phyloP scores from a whole-genome alignment of 2,797 vertebrate species.

The Pipistrellus pipistrellus region DNA sequence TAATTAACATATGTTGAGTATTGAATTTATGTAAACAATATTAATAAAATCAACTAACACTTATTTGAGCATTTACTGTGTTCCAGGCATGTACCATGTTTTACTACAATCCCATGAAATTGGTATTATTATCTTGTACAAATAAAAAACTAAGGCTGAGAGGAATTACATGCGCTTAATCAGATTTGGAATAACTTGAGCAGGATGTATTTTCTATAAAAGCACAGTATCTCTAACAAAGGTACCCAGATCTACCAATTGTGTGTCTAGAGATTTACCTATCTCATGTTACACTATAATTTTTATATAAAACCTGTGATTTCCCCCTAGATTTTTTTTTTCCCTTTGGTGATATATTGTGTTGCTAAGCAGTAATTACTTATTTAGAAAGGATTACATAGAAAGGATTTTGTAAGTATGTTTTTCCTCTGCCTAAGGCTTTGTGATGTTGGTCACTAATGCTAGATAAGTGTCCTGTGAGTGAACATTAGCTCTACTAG shows the following conservation, averaged over 20 bases:
- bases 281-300: not conserved
- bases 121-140: not conserved
- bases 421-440: constrained; percentile 2
- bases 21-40: not conserved
- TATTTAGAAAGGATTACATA: not conserved
- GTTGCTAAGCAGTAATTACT: constrained; percentile 8
- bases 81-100: not conserved
- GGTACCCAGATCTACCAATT: not conserved
- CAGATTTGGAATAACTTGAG: constrained; percentile 9
- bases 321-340: not conserved
- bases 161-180: not conserved
- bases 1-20: not conserved
- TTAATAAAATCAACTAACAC: constrained; percentile 10
- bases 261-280: not conserved
- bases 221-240: not conserved
- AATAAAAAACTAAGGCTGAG: not conserved
- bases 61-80: not conserved
- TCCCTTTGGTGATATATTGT: not conserved
- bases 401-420: not conserved
- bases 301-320: constrained; percentile 31
- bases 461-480: not conserved
- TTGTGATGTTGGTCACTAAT: not conserved
- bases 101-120: not conserved
- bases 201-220: constrained; percentile 37
- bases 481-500: not conserved